Evolutionary conservation across 2,797 vertebrate species (phyloP), one percentile per base, ranked within the genome.

Genomic region (Parambassis ranga): DNA sequence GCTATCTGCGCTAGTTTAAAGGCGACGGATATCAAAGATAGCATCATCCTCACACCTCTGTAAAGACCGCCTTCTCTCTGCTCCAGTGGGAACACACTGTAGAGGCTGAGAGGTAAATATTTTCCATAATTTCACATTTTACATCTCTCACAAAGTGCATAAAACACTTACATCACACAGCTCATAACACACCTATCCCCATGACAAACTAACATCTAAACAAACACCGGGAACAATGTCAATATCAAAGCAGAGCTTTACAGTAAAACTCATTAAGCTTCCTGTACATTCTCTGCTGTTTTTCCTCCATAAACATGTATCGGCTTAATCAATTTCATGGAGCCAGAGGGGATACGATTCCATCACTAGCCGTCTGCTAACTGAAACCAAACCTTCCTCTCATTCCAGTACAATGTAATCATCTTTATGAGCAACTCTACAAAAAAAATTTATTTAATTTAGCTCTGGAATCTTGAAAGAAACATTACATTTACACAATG

Each of bases 231-330:
- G 38, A 38, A 55, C 43, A 49, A 71, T 71, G 28, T 52, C 39
- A 59, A 72, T 61, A 71, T 61, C 42, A n/a, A n/a, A 53, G 46
- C 46, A 16, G 23, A 36, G 53, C 44, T 64, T 75, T 61, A 62
- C 32, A 39, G 65, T 41, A 50, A 72, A 63, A 30, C 39, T 11
- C 28, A 44, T 62, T 32, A 42, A 50, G 56, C 7, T 4, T 48
- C 20, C 65, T 65, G 53, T 39, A 44, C 61, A 65, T 39, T 65
- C 53, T 61, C 56, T 24, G 37, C 61, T 63, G 61, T 66, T 71
- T 77, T 79, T 79, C 43, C 27, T 63, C 46, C 46, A 76, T 69
- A 65, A 81, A 75, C 74, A 75, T 53, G 20, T 37, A 79, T 77
- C 52, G 44, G 59, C 46, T 22, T 26, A 85, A 77, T 85, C 72